phyloP scores from a whole-genome alignment of 2,113 vertebrate species.

The Odontesthes bonariensis region DNA sequence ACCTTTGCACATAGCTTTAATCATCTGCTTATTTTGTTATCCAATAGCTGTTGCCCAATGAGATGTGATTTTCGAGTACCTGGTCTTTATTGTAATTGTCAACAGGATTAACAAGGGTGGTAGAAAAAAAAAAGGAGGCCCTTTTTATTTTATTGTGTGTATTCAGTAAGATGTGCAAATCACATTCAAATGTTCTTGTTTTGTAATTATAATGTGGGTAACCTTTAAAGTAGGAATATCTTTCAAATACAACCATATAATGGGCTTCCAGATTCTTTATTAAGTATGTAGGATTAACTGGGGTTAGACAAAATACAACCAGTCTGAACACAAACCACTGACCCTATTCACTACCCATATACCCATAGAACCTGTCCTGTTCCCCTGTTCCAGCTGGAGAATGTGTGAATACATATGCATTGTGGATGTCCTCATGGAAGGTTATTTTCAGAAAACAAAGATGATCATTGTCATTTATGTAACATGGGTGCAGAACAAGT shows the following conservation, averaged over 20 bases:
- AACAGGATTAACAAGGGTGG: no score
- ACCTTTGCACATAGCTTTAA: no score
- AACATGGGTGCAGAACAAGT: conserved; percentile 40
- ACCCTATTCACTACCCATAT: conserved; percentile 11
- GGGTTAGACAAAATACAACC: neutral
- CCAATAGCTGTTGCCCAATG: no score
- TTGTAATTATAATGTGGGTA: neutral
- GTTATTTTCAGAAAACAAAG: conserved; percentile 55
- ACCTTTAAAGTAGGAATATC: neutral
- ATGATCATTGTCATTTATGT: conserved; percentile 53
- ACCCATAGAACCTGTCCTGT: conserved; percentile 13
- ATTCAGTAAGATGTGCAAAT: no score
- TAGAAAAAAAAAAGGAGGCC: no score
- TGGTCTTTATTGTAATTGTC: no score
- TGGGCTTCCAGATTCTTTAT: conserved; percentile 8
- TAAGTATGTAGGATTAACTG: conserved; percentile 5
- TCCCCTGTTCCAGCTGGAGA: conserved; percentile 44
- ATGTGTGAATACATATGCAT: conserved; percentile 17
- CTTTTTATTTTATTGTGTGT: no score
- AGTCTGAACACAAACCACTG: conserved; percentile 8
- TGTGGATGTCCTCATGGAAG: conserved; percentile 39
- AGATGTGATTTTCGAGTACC: no score
- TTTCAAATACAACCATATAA: neutral
- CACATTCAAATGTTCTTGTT: no score
- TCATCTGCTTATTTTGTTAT: no score